Base-by-base conservation (phyloP, 2,888 invertebrate species). In the Scaptomyza tumidula region DNA sequence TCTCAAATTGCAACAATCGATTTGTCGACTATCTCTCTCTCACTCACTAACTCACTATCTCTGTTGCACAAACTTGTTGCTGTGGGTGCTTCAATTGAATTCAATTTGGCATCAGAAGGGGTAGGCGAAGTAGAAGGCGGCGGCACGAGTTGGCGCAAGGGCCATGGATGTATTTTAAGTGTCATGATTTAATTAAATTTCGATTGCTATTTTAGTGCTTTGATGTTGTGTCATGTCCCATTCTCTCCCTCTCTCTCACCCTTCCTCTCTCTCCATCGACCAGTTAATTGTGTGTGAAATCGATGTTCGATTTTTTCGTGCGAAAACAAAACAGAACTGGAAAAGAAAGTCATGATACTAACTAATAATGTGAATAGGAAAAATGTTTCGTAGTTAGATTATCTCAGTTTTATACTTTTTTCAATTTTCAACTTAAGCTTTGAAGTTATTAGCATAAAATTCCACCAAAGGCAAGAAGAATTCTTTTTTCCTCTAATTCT, bases 1-100 rank as follows among this genome's bases (percentile, higher is more conserved):
- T 88, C 89, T 86, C 88, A 78, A 89, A 88, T 89, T 86, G 85
- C 89, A 89, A 54, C 72, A 73, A 80, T 77, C 80, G 82, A 82
- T 71, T 78, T 52, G 53, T 52, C 59, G 49, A 54, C 59, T 67
- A 62, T 71, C 46, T 55, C 48, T 46, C 49, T 64, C 27, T 9
- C 56, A 60, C 33, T 39, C 37, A 0, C 46, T 43, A n/a, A 9
- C 43, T 29, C 27, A 14, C 24, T 41, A 39, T 46, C 41, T 72
- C 48, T 19, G 60, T 59, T 55, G 39, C 64, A 50, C 77, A 61
- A 46, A 75, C 71, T 78, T 74, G 75, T 66, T 68, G 63, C 24
- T 24, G 24, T 24, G 24, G 3, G 24, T 24, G 24, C 63, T 66
- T 80, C 74, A 88, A 86, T 89, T 86, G 73, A 89, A 88, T 84